Evolutionary conservation across 1,140 invertebrate genomes (phyloP), one percentile per base, ranked within the genome.

Genomic region (Achroia grisella): DNA sequence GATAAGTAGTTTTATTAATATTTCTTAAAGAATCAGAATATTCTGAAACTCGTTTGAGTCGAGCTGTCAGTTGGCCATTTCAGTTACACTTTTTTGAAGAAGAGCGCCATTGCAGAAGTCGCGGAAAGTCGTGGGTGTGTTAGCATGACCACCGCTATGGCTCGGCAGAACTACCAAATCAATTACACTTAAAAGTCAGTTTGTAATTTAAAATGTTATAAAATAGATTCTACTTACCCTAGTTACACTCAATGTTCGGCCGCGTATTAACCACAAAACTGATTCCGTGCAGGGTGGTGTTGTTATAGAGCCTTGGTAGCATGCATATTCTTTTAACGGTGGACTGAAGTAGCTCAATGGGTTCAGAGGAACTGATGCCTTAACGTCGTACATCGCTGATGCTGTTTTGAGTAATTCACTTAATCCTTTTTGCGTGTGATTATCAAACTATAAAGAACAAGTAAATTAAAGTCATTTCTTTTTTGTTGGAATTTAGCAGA

Each of bases 221-320:
- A n/a, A n/a, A n/a, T n/a, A n/a, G n/a, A n/a, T 39, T 31, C 8
- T 17, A 27, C 56, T 63, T 54, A 81, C 77, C 50, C 70, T 64
- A 10, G 47, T 58, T 1, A 81, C 48, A 23, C 57, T 40, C 11
- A 78, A 30, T 10, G 55, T 37, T 32, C 48, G 62, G 9, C 52
- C 69, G 39, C 73, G 59, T 2, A 81, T 33, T 2, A 81, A 29
- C 77, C 77, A 81, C 10, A 71, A 15, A 0, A 81, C 71, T 17
- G 71, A 42, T 33, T 78, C 69, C 0, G 63, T 68, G 27, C 77
- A 81, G 1, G 77, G 77, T 17, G 77, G 77, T 1, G 32, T 11
- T 1, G 75, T 66, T 39, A 82, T 35, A 2, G 77, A 82, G 0
- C 78, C 78, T 1, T 79, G 73, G 28, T 82, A 82, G 12, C 48